These are phyloP conservation scores for Coregonus suidteri DNA, from an alignment of 2,797 vertebrate genomes.

Conservation along the genomic window DNA sequence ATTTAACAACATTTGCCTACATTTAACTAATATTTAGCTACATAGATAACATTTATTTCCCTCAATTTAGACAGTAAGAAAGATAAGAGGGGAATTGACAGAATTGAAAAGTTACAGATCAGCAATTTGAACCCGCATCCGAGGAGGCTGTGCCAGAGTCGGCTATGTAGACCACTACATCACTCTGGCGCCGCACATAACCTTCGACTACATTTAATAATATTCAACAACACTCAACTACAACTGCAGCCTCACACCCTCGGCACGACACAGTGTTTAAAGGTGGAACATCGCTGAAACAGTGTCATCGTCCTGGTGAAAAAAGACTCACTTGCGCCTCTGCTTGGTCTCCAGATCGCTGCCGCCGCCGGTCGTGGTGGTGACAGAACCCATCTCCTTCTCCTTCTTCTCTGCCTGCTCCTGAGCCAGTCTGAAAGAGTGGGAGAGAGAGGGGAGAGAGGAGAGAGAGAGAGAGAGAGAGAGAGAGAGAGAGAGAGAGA, in stretches of 20 bases:
- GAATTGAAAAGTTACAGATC: too few species aligned
- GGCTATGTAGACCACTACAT: too few species aligned
- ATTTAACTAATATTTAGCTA: background rate
- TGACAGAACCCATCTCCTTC: conserved; percentile 63
- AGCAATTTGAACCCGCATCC: too few species aligned
- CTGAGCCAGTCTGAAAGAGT: conserved; percentile 71
- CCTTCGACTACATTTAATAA: background rate
- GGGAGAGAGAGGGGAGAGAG: background rate
- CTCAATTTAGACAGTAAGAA: too few species aligned
- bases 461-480: background rate
- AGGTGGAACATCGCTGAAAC: background rate
- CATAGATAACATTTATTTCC: too few species aligned
- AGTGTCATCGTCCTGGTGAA: background rate
- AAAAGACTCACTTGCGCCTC: conserved; percentile 79
- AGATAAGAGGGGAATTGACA: too few species aligned
- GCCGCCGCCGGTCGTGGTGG: conserved; percentile 44
- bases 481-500: background rate
- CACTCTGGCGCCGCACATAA: too few species aligned
- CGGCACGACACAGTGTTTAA: background rate
- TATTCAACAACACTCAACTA: background rate
- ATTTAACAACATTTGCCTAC: background rate
- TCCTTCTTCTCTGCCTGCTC: conserved; percentile 79
- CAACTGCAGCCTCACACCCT: too few species aligned
- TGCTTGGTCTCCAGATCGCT: conserved; percentile 78
- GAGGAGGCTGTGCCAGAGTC: too few species aligned